Base-by-base conservation (phyloP, 1,140 invertebrate genomes). In the Theocolax elegans region DNA sequence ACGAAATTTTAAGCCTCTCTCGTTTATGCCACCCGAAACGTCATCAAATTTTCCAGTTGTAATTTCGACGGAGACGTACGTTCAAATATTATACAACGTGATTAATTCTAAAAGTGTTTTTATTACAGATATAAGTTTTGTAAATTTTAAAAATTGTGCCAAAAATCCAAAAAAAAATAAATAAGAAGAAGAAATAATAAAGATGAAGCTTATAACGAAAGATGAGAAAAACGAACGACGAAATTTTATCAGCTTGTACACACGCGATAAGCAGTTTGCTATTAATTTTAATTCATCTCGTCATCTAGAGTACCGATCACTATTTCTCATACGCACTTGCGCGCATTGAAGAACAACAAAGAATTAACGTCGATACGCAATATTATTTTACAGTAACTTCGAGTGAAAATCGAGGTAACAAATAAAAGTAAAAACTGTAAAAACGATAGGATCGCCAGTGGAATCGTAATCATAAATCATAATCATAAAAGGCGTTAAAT, bases 351-450 rank as follows among this genome's bases (percentile, higher is more conserved):
- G n/a, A n/a, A n/a, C n/a, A n/a, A n/a, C n/a, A n/a, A n/a, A n/a
- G n/a, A n/a, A n/a, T n/a, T n/a, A n/a, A n/a, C n/a, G n/a, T n/a
- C n/a, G n/a, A n/a, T n/a, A n/a, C n/a, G n/a, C n/a, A n/a, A n/a
- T n/a, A n/a, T n/a, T n/a, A n/a, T 54, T 66, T 56, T 35, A 46
- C 15, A 54, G 25, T n/a, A 48, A 21, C 15, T 12, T 31, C 31
- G 1, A 54, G 17, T 27, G 27, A 54, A 27, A 15, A 54, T 40
- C 1, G 27, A 58, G 1, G n/a, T 15, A 58, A 53, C 13, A 19
- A 40, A 60, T 23, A 51, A 27, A 68, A 48, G n/a, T 35, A 67
- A 46, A 56, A 29, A 48, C 10, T 68, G 66, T 68, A 49, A 68
- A 60, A 68, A n/a, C 27, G 46, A 49, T 60, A 68, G 53, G 38